Evolutionary conservation across 2,797 vertebrate genomes (phyloP).

Genomic region (Nothura maculosa): DNA sequence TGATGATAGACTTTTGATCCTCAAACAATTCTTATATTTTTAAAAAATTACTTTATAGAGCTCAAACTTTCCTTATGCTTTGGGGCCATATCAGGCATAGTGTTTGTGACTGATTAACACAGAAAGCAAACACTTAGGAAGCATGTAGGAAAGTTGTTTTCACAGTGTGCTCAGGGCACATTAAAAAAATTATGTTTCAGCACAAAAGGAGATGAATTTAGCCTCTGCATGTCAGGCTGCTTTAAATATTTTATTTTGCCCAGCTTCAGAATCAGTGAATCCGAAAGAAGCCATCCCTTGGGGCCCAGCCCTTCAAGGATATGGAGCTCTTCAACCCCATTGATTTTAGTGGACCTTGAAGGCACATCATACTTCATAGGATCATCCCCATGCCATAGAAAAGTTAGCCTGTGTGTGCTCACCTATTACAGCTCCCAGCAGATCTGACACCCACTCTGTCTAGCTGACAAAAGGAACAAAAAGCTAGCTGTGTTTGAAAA

Average conservation of each 20-base stretch:
- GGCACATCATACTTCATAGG: slow-evolving; percentile 60
- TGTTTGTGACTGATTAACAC: slow-evolving; percentile 10
- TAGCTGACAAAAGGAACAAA: slow-evolving; percentile 24
- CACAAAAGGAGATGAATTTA: slow-evolving; percentile 71
- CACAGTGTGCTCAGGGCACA: slow-evolving; percentile 62
- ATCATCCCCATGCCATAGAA: neutral
- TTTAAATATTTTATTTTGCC: slow-evolving; percentile 75
- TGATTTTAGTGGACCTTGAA: slow-evolving; percentile 72
- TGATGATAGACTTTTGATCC: neutral
- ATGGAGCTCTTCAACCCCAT: slow-evolving; percentile 42
- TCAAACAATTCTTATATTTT: neutral
- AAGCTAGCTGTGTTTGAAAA: neutral
- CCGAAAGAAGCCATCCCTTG: slow-evolving; percentile 51
- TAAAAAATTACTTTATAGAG: neutral
- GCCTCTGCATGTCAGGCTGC: slow-evolving; percentile 50
- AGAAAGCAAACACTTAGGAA: slow-evolving; percentile 42
- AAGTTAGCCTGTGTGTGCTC: neutral
- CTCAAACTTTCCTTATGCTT: slow-evolving; percentile 22
- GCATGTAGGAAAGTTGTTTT: slow-evolving; percentile 52
- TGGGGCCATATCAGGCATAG: neutral
- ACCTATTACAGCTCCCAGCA: slow-evolving; percentile 10
- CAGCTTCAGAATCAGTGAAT: slow-evolving; percentile 60
- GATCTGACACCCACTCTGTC: slow-evolving; percentile 18
- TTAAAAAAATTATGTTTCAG: slow-evolving; percentile 72
- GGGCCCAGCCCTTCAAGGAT: slow-evolving; percentile 60